Conservation (phyloP, 92 coral and sea anemone species). For the Epizoanthus fatuus region DNA sequence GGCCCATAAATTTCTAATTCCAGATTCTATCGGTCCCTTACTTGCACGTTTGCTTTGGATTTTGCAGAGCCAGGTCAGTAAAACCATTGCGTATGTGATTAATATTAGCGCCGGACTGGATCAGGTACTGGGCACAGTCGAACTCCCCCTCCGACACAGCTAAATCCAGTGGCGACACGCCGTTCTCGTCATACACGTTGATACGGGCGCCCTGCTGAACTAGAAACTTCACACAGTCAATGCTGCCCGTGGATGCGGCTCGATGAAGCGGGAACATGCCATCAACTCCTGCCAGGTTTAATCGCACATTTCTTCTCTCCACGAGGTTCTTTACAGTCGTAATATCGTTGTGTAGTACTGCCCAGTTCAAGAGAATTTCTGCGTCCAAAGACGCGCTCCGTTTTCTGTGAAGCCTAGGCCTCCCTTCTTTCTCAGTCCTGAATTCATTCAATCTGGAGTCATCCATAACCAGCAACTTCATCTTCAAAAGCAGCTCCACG, state of each 20-base stretch:
- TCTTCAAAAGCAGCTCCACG: not conserved
- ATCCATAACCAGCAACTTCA: not conserved
- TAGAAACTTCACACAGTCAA: slow-evolving; percentile 83
- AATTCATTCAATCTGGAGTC: slow-evolving; percentile 5
- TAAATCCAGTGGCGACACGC: slow-evolving; percentile 87
- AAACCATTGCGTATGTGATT: slow-evolving; percentile 89
- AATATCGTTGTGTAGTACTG: slow-evolving; percentile 86
- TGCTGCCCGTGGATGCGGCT: slow-evolving; percentile 92
- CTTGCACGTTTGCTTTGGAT: not conserved
- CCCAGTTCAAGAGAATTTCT: slow-evolving; percentile 89
- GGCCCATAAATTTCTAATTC: slow-evolving; percentile 28
- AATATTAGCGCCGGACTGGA: slow-evolving; percentile 89
- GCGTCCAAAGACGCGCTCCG: slow-evolving; percentile 92
- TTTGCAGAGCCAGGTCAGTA: slow-evolving; percentile 59
- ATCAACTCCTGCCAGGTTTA: slow-evolving; percentile 83
- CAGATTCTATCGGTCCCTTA: not conserved
- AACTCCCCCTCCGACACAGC: slow-evolving; percentile 96
- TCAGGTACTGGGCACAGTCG: slow-evolving; percentile 90
- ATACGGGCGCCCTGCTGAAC: slow-evolving; percentile 88
- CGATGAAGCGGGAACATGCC: slow-evolving; percentile 89
- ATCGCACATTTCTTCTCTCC: slow-evolving; percentile 66
- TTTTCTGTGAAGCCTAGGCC: slow-evolving; percentile 55
- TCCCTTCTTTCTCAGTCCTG: slow-evolving; percentile 5
- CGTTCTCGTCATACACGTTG: slow-evolving; percentile 83
- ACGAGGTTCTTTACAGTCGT: slow-evolving; percentile 76